phyloP scores from a whole-genome alignment of 2,113 vertebrate species.

The Oriolus oriolus region DNA sequence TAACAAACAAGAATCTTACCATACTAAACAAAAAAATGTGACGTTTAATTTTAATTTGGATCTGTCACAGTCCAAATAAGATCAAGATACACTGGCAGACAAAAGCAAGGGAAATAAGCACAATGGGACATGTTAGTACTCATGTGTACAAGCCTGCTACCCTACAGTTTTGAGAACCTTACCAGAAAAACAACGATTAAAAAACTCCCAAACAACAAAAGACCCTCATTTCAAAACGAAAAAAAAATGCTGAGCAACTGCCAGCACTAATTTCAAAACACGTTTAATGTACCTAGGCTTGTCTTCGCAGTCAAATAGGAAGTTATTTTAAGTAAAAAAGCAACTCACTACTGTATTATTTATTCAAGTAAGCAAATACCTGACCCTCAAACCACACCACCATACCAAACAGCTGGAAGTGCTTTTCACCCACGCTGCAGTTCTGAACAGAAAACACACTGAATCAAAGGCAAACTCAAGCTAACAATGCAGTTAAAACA shows the following conservation, averaged over 20 bases:
- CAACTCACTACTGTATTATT: not conserved
- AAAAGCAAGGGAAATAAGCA: not conserved
- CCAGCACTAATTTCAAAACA: not conserved
- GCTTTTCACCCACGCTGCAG: not conserved
- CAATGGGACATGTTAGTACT: not conserved
- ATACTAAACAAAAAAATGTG: not conserved
- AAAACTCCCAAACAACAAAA: not conserved
- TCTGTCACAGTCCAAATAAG: not conserved
- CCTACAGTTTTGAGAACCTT: not conserved
- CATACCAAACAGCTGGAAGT: not conserved
- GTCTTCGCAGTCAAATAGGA: not conserved
- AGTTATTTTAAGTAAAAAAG: not conserved
- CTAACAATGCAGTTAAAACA: not conserved
- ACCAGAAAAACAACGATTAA: not conserved
- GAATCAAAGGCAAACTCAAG: not conserved
- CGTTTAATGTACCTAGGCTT: not conserved
- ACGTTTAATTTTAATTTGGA: not conserved
- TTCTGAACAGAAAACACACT: not conserved
- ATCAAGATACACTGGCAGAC: not conserved
- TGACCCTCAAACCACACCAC: not conserved
- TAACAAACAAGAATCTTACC: not conserved
- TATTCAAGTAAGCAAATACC: not conserved
- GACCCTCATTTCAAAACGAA: not conserved
- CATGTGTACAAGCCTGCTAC: not conserved
- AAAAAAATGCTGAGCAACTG: not conserved